Conservation (phyloP, 2,888 invertebrate genomes). For the Hemaris fuciformis region DNA sequence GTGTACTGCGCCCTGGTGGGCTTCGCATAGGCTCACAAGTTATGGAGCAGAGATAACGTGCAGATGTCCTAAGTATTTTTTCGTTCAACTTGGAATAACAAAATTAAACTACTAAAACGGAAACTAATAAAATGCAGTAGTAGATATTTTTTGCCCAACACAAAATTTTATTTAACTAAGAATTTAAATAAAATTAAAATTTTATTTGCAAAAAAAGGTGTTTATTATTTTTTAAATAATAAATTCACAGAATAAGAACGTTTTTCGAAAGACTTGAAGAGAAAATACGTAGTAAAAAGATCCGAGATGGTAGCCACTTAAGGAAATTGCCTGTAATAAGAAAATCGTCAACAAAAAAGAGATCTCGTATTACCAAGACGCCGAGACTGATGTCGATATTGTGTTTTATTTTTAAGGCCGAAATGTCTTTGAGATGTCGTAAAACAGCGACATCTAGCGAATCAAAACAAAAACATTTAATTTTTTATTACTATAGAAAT, state of each 20-base stretch:
- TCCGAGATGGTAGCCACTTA: slow-evolving; percentile 40
- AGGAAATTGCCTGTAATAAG: slow-evolving; percentile 49
- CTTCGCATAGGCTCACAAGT: too few relatives aligned
- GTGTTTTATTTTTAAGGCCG: slow-evolving; percentile 21
- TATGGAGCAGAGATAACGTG: too few relatives aligned
- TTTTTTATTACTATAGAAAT: not conserved
- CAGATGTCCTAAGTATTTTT: too few relatives aligned
- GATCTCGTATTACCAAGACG: slow-evolving; percentile 35
- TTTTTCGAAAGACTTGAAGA: slow-evolving; percentile 22
- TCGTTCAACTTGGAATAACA: too few relatives aligned
- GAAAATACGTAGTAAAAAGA: slow-evolving; percentile 31
- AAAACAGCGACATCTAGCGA: not conserved
- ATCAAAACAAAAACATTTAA: slow-evolving; percentile 4
- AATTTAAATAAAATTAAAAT: too few relatives aligned
- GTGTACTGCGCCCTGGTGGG: too few relatives aligned
- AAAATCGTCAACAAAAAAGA: slow-evolving; percentile 43
- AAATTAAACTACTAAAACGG: too few relatives aligned
- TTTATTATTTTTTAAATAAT: too few relatives aligned
- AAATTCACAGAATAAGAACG: slow-evolving; percentile 29
- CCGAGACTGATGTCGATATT: slow-evolving; percentile 31
- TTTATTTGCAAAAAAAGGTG: too few relatives aligned
- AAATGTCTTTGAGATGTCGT: not conserved
- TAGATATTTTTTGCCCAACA: too few relatives aligned
- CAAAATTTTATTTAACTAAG: too few relatives aligned
- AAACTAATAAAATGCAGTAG: too few relatives aligned